These are phyloP conservation scores for Diabrotica undecimpunctata DNA, from an alignment of 1,140 invertebrate genomes.

Conservation along the genomic window DNA sequence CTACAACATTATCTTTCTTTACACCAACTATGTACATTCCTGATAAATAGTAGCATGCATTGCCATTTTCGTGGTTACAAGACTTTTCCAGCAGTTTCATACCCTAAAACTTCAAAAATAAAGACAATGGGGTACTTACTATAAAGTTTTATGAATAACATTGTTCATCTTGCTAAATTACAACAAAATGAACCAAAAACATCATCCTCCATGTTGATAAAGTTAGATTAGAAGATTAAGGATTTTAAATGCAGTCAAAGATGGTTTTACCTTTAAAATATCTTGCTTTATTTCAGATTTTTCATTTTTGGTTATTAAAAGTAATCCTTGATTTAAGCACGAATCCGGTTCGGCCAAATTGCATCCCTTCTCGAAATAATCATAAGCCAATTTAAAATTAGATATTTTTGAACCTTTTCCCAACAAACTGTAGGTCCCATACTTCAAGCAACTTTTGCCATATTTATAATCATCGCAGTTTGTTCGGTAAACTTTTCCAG, in stretches of 20 bases:
- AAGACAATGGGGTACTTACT: background rate
- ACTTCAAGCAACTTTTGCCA: slow-evolving; percentile 81
- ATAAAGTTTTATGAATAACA: background rate
- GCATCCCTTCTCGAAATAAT: slow-evolving; percentile 79
- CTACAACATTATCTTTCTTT: slow-evolving; percentile 46
- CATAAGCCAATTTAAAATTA: slow-evolving; percentile 49
- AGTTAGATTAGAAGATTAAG: no score
- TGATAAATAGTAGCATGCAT: slow-evolving; percentile 77
- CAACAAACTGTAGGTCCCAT: slow-evolving; percentile 65
- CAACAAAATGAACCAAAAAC: background rate
- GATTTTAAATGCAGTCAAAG: no score
- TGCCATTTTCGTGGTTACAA: slow-evolving; percentile 64
- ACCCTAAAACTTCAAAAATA: slow-evolving; percentile 47
- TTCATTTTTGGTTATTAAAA: slow-evolving; percentile 57
- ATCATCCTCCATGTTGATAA: no score
- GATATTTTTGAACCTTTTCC: slow-evolving; percentile 60
- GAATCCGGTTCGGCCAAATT: slow-evolving; percentile 61
- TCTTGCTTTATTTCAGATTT: slow-evolving; percentile 50
- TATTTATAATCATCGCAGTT: slow-evolving; percentile 83
- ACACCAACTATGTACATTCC: slow-evolving; percentile 73
- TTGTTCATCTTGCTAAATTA: background rate
- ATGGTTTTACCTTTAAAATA: slow-evolving; percentile 52
- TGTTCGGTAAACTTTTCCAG: slow-evolving; percentile 71
- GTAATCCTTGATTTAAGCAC: slow-evolving; percentile 72
- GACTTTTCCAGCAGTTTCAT: slow-evolving; percentile 66